These are phyloP conservation scores for Nycticorax nycticorax DNA, from an alignment of 2,113 vertebrate species.

Conservation along the genomic window DNA sequence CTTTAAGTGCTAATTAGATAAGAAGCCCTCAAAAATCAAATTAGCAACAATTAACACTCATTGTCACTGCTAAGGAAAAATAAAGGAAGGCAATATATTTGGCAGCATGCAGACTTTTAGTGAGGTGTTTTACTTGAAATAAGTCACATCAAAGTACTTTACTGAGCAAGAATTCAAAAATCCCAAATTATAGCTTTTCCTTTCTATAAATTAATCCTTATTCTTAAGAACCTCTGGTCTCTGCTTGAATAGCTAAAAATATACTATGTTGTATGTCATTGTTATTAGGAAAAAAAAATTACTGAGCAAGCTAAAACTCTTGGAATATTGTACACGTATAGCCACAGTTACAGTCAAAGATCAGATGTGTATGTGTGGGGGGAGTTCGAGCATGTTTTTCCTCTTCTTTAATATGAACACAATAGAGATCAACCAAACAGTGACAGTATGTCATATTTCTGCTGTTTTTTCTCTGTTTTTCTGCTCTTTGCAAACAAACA, in stretches of 20 bases:
- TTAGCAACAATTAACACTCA: slow-evolving; percentile 47
- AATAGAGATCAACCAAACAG: background rate
- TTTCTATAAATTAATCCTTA: background rate
- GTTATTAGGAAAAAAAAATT: background rate
- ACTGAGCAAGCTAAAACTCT: background rate
- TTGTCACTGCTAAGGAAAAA: slow-evolving; percentile 10
- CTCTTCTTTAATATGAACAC: background rate
- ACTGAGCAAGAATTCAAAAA: background rate
- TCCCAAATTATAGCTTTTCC: background rate
- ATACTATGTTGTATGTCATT: background rate
- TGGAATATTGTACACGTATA: background rate
- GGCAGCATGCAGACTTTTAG: background rate
- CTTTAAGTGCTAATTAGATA: slow-evolving; percentile 61
- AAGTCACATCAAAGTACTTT: background rate
- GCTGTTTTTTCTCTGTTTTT: background rate
- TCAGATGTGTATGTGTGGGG: background rate
- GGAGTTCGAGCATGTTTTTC: background rate
- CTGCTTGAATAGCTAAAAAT: background rate
- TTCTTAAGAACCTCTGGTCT: too few species aligned
- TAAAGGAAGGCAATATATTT: background rate
- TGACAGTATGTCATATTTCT: background rate
- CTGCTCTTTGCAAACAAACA: background rate
- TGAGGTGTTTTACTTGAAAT: background rate
- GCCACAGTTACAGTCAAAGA: background rate
- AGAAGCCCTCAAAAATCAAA: slow-evolving; percentile 46